Base-by-base conservation (phyloP, 37 sponge, comb jelly and placozoan genomes). In the Mnemiopsis leidyi region DNA sequence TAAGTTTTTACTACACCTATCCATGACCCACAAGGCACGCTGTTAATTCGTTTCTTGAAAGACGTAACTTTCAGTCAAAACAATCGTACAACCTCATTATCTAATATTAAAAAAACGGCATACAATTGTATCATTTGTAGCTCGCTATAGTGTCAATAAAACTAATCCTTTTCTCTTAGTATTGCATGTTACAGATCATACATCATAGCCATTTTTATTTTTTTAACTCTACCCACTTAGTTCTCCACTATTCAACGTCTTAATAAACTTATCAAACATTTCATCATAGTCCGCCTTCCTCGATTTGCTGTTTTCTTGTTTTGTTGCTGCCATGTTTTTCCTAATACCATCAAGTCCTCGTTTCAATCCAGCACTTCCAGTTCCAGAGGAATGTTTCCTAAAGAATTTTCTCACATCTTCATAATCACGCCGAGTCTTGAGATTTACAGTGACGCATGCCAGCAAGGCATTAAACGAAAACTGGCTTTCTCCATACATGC, bases 221-320 rank as follows among this genome's bases (percentile, higher is more conserved):
- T n/a, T n/a, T n/a, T n/a, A n/a, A n/a, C n/a, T n/a, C n/a, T 48
- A 48, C 5, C 5, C 61, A 71, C n/a, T 25, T 28, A 71, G 7
- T 71, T 71, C 75, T 25, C 30, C 30, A 71, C 20, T 25, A 71
- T 71, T 28, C n/a, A 71, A 18, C 2, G 21, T 18, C 5, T 71
- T 28, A 7, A 71, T n/a, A 25, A 71, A 71, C 75, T 71, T n/a
- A 29, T 13, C 30, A 71, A 71, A 71, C 3, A 71, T 28, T 28
- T 71, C 75, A 71, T 71, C 75, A 18, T 71, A 71, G n/a, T 71
- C 75, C 7, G 30, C 75, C 75, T 18, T 5, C n/a, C 75, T 71
- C 3, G 3, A 7, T 18, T n/a, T 5, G 20, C 30, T 29, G 2
- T 25, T 25, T 7, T 71, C 30, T 7, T 28, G n/a, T 18, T n/a